Evolutionary conservation across 2,888 invertebrate genomes (phyloP).

Genomic region (Scaptomyza flava): DNA sequence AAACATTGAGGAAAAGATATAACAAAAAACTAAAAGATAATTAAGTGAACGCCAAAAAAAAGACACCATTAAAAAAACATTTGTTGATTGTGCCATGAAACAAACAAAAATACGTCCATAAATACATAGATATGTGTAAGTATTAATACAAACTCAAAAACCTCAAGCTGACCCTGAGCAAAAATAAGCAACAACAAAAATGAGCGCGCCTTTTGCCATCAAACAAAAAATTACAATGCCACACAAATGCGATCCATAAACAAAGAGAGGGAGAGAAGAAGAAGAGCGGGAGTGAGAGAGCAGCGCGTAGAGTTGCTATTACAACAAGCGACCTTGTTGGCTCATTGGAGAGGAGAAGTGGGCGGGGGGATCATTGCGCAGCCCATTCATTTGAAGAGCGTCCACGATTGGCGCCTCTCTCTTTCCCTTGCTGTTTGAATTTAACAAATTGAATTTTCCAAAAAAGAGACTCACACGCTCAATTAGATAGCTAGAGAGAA

Average conservation of each 20-base stretch:
- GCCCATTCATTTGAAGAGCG: constrained; percentile 47
- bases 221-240: constrained; percentile 59
- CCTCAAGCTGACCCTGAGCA: constrained; percentile 84
- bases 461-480: constrained; percentile 36
- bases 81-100: constrained; percentile 58
- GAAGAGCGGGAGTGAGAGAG: constrained; percentile 24
- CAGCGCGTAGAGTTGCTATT: constrained; percentile 37
- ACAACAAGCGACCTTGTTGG: constrained; percentile 61
- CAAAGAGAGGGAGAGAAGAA: constrained; percentile 19
- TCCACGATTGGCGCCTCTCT: constrained; percentile 16
- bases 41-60: constrained; percentile 57
- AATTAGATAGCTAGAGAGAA: constrained; percentile 25
- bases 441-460: constrained; percentile 50
- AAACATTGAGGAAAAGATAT: constrained; percentile 44
- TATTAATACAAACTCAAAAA: constrained; percentile 68
- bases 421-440: constrained; percentile 26
- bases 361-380: constrained; percentile 39
- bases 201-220: constrained; percentile 50
- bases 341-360: constrained; percentile 7
- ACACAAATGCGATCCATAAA: constrained; percentile 19
- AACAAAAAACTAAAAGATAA: constrained; percentile 43
- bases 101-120: constrained; percentile 53
- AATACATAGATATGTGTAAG: constrained; percentile 18
- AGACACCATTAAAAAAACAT: constrained; percentile 40
- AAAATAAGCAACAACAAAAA: constrained; percentile 65